Conservation (phyloP, 2,888 invertebrate genomes). For the Ophioninae sp. region DNA sequence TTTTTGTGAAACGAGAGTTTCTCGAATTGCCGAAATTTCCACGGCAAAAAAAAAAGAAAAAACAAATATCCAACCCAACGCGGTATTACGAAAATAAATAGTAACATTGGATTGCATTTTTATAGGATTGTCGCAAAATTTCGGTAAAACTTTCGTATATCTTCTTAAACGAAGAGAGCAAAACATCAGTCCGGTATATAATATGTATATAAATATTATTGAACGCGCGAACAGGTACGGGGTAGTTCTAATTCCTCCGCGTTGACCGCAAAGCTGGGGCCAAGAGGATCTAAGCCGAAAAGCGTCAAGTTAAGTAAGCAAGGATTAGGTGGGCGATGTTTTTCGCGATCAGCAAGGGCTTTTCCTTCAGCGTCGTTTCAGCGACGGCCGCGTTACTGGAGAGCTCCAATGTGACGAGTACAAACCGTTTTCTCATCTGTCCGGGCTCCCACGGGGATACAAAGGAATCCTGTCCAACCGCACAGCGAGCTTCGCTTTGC, state of each 20-base stretch:
- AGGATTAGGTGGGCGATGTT: constrained; percentile 72
- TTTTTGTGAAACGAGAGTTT: too few relatives aligned
- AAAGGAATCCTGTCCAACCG: constrained; percentile 72
- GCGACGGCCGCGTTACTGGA: background rate
- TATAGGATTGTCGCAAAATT: too few relatives aligned
- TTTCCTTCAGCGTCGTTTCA: constrained; percentile 21
- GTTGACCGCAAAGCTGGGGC: constrained; percentile 71
- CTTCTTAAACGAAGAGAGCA: background rate
- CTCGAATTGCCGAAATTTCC: too few relatives aligned
- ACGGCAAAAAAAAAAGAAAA: too few relatives aligned
- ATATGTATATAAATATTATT: background rate
- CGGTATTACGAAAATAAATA: too few relatives aligned
- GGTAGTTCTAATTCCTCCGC: constrained; percentile 44
- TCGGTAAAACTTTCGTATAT: too few relatives aligned
- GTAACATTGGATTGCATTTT: too few relatives aligned
- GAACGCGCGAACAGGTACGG: background rate
- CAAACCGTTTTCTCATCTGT: constrained; percentile 70
- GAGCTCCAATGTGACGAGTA: constrained; percentile 17
- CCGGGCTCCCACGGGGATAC: constrained; percentile 79
- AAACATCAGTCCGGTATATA: background rate
- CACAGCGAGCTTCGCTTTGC: constrained; percentile 75
- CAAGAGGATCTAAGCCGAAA: constrained; percentile 76
- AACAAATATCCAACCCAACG: too few relatives aligned
- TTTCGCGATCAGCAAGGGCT: constrained; percentile 53
- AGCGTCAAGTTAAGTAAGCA: constrained; percentile 79